Conservation (phyloP, 1,140 invertebrate species). For the Galleria mellonella region DNA sequence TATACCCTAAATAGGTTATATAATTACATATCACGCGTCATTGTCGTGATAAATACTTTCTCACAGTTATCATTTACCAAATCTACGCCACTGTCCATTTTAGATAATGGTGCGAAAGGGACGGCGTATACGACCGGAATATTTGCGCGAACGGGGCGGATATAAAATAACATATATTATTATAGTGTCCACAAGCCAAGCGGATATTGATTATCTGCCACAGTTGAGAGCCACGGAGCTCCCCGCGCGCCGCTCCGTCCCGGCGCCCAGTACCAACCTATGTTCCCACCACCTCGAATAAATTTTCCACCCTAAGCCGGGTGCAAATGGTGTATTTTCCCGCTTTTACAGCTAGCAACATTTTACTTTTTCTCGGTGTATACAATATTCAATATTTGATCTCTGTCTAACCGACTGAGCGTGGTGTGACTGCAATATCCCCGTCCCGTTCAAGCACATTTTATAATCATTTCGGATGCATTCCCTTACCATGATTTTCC, state of each 20-base stretch:
- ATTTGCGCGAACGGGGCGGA: conserved; percentile 39
- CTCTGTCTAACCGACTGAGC: conserved; percentile 69
- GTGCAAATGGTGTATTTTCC: conserved; percentile 38
- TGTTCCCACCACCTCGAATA: conserved; percentile 10
- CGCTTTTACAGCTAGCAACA: conserved; percentile 9
- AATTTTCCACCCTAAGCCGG: conserved; percentile 38
- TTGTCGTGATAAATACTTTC: conserved; percentile 74
- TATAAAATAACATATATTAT: conserved; percentile 72
- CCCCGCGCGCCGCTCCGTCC: conserved; percentile 28
- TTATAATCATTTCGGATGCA: conserved; percentile 73
- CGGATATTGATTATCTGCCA: conserved; percentile 77
- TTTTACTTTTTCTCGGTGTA: conserved; percentile 37
- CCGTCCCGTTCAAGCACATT: conserved; percentile 62
- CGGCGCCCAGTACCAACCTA: conserved; percentile 29
- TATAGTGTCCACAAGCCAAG: conserved; percentile 75
- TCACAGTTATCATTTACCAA: conserved; percentile 74
- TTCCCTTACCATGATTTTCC: conserved; percentile 72
- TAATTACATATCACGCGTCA: conserved; percentile 71
- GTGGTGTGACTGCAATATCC: conserved; percentile 58
- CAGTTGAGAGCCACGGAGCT: conserved; percentile 67
- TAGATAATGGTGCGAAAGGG: conserved; percentile 66
- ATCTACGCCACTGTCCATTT: conserved; percentile 73
- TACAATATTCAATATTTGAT: conserved; percentile 70
- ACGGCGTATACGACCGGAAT: conserved; percentile 19
- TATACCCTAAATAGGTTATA: conserved; percentile 62